phyloP scores from a whole-genome alignment of 2,113 vertebrate genomes.

The Corythoichthys haematopterus region DNA sequence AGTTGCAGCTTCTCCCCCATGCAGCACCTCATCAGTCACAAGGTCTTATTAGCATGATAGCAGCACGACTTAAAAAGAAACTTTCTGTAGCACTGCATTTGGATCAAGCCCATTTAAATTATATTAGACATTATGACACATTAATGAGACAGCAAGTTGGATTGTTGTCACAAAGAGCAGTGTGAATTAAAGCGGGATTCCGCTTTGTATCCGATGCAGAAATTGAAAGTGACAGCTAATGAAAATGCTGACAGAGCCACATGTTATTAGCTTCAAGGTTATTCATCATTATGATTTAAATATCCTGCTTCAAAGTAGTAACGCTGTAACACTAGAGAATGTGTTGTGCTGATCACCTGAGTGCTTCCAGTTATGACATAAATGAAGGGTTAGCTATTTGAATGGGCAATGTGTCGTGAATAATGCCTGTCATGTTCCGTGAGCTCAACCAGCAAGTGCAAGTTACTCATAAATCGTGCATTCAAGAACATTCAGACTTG shows the following conservation, averaged over 20 bases:
- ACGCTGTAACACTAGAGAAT: background rate
- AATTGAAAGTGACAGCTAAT: constrained; percentile 29
- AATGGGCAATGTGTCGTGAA: constrained; percentile 27
- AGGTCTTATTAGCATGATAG: constrained; percentile 59
- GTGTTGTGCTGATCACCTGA: background rate
- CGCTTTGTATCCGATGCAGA: constrained; percentile 25
- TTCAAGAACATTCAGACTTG: constrained; percentile 19
- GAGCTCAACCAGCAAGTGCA: constrained; percentile 23
- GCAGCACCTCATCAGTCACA: constrained; percentile 48
- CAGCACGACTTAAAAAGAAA: constrained; percentile 7
- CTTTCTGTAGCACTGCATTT: constrained; percentile 2
- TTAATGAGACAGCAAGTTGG: constrained; percentile 23
- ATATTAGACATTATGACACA: constrained; percentile 21
- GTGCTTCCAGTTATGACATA: background rate
- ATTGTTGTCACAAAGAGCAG: constrained; percentile 17
- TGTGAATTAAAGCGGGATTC: constrained; percentile 17
- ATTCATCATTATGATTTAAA: constrained; percentile 44
- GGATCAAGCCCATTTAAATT: constrained; percentile 8
- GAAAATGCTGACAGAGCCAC: constrained; percentile 25
- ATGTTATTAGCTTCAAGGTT: constrained; percentile 33
- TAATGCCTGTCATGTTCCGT: constrained; percentile 41
- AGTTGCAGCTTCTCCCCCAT: constrained; percentile 37
- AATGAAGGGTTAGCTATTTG: constrained; percentile 13
- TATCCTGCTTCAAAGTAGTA: constrained; percentile 11
- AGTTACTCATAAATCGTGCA: constrained; percentile 23